Percentiles rank a stretch among this genome's conserved stretches.
Conservation (phyloP, 64 coral and sea anemone species). For the Hydrozoanthus tunicans region DNA sequence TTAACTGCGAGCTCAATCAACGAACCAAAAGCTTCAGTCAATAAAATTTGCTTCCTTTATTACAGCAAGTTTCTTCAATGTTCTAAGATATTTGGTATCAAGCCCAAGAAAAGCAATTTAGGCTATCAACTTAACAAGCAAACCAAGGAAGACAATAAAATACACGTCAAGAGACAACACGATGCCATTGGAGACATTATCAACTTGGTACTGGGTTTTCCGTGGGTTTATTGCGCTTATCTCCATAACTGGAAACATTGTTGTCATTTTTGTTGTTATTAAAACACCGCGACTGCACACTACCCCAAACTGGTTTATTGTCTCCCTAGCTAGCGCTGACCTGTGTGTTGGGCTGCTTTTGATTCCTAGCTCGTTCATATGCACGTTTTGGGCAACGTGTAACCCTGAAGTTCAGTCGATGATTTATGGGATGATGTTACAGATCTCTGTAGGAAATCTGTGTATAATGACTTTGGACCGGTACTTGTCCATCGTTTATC, state of each 20-base stretch:
- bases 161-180: neutral
- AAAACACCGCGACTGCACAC: neutral
- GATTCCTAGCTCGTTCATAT: slow-evolving; percentile 26
- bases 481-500: slow-evolving; percentile 45
- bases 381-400: slow-evolving; percentile 30
- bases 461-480: slow-evolving; percentile 53
- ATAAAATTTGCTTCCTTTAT: neutral
- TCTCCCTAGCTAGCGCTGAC: slow-evolving; percentile 55
- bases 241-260: slow-evolving; percentile 9
- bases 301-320: slow-evolving; percentile 44
- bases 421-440: slow-evolving; percentile 31
- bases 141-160: neutral
- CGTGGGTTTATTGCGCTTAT: slow-evolving; percentile 19
- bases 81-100: no score
- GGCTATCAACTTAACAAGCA: no score
- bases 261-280: slow-evolving; percentile 21
- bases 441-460: slow-evolving; percentile 37
- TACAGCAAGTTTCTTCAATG: no score
- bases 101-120: no score
- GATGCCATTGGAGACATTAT: neutral
- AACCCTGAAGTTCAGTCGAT: neutral
- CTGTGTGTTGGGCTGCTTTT: slow-evolving; percentile 19
- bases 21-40: neutral
- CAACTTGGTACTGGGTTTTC: slow-evolving; percentile 44
- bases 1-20: neutral